phyloP scores from a whole-genome alignment of 1,140 invertebrate species.

The Euschistus heros region DNA sequence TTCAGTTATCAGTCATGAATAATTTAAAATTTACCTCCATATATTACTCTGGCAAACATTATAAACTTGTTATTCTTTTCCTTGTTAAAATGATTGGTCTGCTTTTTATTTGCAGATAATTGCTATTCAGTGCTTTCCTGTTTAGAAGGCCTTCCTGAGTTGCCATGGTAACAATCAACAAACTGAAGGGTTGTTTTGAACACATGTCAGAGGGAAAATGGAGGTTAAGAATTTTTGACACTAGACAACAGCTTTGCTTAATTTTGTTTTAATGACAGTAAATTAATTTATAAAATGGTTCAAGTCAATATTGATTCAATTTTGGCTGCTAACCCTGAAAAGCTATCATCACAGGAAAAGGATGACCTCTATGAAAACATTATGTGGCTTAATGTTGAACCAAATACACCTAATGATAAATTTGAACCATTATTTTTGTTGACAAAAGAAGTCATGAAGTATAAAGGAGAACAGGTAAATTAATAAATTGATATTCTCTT shows the following conservation, averaged over 20 bases:
- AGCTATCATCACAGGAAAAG: constrained; percentile 46
- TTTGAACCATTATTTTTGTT: constrained; percentile 44
- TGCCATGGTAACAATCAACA: background rate
- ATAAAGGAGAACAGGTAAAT: constrained; percentile 51
- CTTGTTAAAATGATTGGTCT: too few relatives aligned
- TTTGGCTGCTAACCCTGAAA: constrained; percentile 41
- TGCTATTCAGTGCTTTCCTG: too few relatives aligned
- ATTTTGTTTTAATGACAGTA: background rate
- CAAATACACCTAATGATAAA: constrained; percentile 42
- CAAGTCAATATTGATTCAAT: constrained; percentile 49
- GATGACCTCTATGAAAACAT: constrained; percentile 48
- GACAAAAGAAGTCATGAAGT: constrained; percentile 51
- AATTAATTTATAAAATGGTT: constrained; percentile 33
- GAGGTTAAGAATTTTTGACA: too few relatives aligned
- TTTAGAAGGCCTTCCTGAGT: background rate
- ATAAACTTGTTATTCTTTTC: background rate
- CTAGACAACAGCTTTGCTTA: background rate
- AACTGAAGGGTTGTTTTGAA: background rate
- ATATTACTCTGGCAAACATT: constrained; percentile 5
- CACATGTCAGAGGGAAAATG: too few relatives aligned
- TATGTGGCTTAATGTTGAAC: constrained; percentile 46
- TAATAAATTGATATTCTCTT: background rate
- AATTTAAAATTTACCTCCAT: constrained; percentile 9
- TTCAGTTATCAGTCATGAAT: background rate
- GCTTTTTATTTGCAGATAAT: too few relatives aligned